Conservation (phyloP, 1,140 invertebrate genomes). For the Elysia chlorotica region DNA sequence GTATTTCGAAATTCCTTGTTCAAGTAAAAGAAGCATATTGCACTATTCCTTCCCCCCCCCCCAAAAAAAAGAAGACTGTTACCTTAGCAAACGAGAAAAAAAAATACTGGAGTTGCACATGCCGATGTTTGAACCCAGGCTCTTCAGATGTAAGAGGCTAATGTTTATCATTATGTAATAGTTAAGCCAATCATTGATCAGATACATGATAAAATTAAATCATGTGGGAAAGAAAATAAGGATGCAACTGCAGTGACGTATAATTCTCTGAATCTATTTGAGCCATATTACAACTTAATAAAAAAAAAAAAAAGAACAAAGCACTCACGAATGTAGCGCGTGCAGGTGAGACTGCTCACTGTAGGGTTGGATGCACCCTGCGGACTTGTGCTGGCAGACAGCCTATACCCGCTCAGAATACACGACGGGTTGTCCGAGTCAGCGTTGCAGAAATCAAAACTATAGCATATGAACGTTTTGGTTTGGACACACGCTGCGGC, state of each 20-base stretch:
- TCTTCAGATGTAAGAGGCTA: no score
- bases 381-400: not conserved
- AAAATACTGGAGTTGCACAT: no score
- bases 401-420: not conserved
- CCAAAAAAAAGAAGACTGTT: no score
- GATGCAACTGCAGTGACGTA: not conserved
- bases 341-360: not conserved
- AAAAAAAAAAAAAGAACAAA: no score
- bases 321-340: conserved; percentile 9
- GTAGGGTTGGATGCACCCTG: not conserved
- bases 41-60: no score
- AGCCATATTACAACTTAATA: not conserved
- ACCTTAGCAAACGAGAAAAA: no score
- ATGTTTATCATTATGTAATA: no score
- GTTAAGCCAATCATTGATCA: no score
- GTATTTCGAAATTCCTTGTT: no score
- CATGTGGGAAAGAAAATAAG: not conserved
- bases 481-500: conserved; percentile 4
- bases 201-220: no score
- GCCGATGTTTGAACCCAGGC: no score
- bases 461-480: not conserved
- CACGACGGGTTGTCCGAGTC: not conserved
- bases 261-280: not conserved
- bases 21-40: no score
- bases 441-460: conserved; percentile 15